Evolutionary conservation across 2,113 vertebrate genomes (phyloP), one percentile per base, ranked within the genome.

Genomic region (Typhlomys cinereus): DNA sequence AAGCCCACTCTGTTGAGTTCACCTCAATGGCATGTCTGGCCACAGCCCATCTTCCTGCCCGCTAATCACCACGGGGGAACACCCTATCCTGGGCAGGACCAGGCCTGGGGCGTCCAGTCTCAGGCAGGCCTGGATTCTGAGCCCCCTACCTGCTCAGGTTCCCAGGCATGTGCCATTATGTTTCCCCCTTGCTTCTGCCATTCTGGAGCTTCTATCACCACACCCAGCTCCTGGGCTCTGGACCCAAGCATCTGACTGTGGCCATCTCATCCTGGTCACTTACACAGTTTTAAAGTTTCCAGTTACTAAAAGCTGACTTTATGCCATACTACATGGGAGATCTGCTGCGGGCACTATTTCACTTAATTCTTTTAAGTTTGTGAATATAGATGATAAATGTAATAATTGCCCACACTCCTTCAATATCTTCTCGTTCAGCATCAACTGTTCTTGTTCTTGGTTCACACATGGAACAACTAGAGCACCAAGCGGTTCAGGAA

Each of bases 11-110:
- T 89, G 23, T 71, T 96, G 97, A 95, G 92, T 89, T 96, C 86
- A 97, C n/a, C 0, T 46, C 85, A 76, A 96, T 96, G 97, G 97
- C 90, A 95, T 98, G 97, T 91, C 86, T 96, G 97, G 97, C 95
- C 90, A 27, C 4, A 34, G 70, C 92, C 94, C 93, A 86, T 94
- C 54, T 89, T 94, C 94, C 94, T 97, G 94, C 85, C 95, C 7
- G 12, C 84, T 98, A 96, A 97, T 97, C 91, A 87, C 57, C 86
- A 31, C 18, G n/a, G 83, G n/a, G 90, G 81, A 91, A 94, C 95
- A 67, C 94, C 82, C 89, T 95, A 39, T 15, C 69, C 74, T 75
- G 96, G 95, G 82, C 95, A 95, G 94, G 96, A 95, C 92, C 62
- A 39, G 94, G 61, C 94, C 93, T 95, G 94, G 93, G 80, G 48